Evolutionary conservation across 1,140 invertebrate species (phyloP), one percentile per base, ranked within the genome.

Genomic region (Rhopalosiphum padi): DNA sequence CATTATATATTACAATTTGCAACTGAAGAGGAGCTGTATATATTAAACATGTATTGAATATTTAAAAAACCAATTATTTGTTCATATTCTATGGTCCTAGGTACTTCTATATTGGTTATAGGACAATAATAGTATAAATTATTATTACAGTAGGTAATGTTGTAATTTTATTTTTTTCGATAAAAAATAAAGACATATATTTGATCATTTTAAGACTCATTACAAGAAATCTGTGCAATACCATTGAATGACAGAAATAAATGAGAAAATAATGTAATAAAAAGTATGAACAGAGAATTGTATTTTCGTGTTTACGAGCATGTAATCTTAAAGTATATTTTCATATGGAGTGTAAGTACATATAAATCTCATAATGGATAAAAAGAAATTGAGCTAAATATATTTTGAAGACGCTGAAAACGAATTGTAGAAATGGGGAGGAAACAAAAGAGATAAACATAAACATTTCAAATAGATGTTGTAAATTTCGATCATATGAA

Each of bases 391-490:
- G 53, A 68, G 68, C 89, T 90, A 90, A 90, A 90, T 90, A 90
- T 90, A 43, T 90, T 60, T 90, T 43, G 89, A 68, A 5, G 18
- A 35, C 30, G 43, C 37, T 41, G 60, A 30, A 60, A 43, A 90
- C 9, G 22, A 68, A 23, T 43, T 30, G 37, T 18, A 21, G 37
- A 90, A 90, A 90, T 60, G 15, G 37, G 30, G 23, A 90, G 41
- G 8, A 41, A 37, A 90, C 60, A 90, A 90, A 43, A 68, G 37
- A 68, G 37, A 90, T 90, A 90, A 90, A 60, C 53, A 90, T 60
- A 90, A 90, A 90, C 89, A 68, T 90, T 90, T 90, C 25, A 90
- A 90, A 90, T 68, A 90, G 46, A 90, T 68, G 53, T 68, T 90
- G 53, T 90, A 90, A 90, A 90, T 90, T 90, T 68, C 55, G 53